A percentile compares a stretch with the other conserved stretches of the same genome.
Conservation (phyloP, 2,113 vertebrate species). For the Amphiprion percula region DNA sequence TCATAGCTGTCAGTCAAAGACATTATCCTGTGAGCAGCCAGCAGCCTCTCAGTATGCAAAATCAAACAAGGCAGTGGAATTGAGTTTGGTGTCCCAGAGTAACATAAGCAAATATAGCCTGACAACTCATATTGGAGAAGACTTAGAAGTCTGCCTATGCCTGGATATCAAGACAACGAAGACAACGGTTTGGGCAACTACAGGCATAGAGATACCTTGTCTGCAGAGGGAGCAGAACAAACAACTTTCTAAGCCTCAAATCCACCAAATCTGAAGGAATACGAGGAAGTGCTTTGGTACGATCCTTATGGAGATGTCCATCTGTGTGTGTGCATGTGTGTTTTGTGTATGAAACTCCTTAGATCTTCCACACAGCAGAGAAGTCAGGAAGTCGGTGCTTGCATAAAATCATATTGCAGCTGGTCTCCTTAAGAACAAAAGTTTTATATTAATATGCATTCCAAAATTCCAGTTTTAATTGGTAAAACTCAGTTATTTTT, state of each 20-base stretch:
- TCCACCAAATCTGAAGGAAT: conserved; percentile 67
- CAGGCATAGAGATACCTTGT: conserved; percentile 64
- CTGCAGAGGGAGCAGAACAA: conserved; percentile 69
- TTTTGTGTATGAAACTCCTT: conserved; percentile 15
- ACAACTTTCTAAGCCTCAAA: conserved; percentile 68
- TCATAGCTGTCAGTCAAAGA: conserved; percentile 72
- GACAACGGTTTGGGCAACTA: conserved; percentile 53
- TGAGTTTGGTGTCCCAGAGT: conserved; percentile 79
- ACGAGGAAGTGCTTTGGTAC: conserved; percentile 50
- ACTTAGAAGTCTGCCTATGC: conserved; percentile 70
- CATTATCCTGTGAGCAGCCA: conserved; percentile 73
- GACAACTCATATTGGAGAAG: conserved; percentile 76
- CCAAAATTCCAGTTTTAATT: conserved; percentile 3
- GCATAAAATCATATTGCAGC: conserved; percentile 20
- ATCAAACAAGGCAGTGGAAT: conserved; percentile 81
- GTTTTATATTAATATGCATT: not conserved
- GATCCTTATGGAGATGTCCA: conserved; percentile 57
- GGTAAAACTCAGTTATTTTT: not conserved
- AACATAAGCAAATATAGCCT: conserved; percentile 79
- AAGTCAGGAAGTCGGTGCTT: conserved; percentile 10
- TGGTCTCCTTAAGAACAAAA: conserved; percentile 8
- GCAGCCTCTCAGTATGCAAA: conserved; percentile 79
- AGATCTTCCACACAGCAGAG: conserved; percentile 11
- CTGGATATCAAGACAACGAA: conserved; percentile 62
- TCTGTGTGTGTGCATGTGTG: conserved; percentile 49